phyloP scores from a whole-genome alignment of 2,888 invertebrate genomes.

The Eurytoma adleriae region DNA sequence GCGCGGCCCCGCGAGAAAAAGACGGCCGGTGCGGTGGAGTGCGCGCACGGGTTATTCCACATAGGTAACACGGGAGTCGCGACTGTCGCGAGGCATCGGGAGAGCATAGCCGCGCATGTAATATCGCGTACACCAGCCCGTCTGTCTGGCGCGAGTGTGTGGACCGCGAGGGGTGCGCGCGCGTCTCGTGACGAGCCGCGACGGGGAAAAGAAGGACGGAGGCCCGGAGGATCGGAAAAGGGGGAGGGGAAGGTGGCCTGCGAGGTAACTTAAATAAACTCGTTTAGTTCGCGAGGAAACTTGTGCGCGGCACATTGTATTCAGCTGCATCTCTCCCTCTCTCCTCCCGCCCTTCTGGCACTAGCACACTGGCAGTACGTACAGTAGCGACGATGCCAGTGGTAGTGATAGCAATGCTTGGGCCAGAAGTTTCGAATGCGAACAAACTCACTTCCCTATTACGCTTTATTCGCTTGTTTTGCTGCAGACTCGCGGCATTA shows the following conservation, averaged over 20 bases:
- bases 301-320: constrained; percentile 69
- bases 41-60: not conserved
- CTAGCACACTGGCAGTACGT: not conserved
- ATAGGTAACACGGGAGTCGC: no score
- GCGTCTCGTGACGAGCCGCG: no score
- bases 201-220: constrained; percentile 29
- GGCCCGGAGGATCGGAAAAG: constrained; percentile 52
- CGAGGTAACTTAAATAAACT: constrained; percentile 74
- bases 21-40: constrained; percentile 26
- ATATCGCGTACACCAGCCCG: no score
- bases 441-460: constrained; percentile 71
- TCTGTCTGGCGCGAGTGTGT: no score
- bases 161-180: no score
- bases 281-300: constrained; percentile 69
- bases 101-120: no score
- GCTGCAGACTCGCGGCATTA: constrained; percentile 56
- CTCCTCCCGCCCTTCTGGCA: not conserved
- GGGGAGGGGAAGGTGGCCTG: constrained; percentile 39
- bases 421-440: constrained; percentile 70
- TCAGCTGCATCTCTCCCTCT: constrained; percentile 55
- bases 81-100: no score
- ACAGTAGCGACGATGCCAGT: not conserved
- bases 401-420: constrained; percentile 59
- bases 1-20: not conserved
- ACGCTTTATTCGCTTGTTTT: constrained; percentile 72